phyloP scores from a whole-genome alignment of 2,797 vertebrate genomes.

The Myoxocephalus aenaeus region DNA sequence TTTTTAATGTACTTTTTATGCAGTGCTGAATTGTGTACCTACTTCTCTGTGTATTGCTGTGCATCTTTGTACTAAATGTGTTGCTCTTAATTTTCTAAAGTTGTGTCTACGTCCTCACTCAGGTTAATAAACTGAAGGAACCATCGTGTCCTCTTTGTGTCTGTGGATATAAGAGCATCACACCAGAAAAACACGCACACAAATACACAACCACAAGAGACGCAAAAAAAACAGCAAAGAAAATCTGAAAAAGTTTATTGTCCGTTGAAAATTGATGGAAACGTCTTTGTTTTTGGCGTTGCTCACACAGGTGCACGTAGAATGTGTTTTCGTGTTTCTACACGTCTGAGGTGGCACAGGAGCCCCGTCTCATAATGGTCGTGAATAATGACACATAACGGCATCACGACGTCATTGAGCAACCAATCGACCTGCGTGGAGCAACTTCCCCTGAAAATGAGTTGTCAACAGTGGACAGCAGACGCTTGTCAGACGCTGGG shows the following conservation, averaged over 20 bases:
- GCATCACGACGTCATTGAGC: neutral
- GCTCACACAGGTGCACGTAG: neutral
- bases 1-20: slow-evolving; percentile 83
- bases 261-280: neutral
- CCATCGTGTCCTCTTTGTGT: slow-evolving; percentile 19
- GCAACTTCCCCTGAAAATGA: neutral
- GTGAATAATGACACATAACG: neutral
- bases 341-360: neutral
- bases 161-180: slow-evolving; percentile 1
- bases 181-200: neutral
- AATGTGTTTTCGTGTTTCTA: neutral
- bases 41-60: slow-evolving; percentile 71
- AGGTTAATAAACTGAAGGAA: slow-evolving; percentile 87
- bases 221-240: neutral
- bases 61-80: slow-evolving; percentile 77
- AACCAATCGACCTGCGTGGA: neutral
- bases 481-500: neutral
- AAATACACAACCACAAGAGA: neutral
- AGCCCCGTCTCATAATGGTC: neutral
- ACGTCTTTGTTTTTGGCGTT: neutral
- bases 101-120: slow-evolving; percentile 87
- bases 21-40: slow-evolving; percentile 81
- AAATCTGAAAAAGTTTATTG: neutral
- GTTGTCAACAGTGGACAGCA: neutral
- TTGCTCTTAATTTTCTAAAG: slow-evolving; percentile 84